Percentiles rank a stretch among this genome's conserved stretches.
Evolutionary conservation across 2,888 invertebrate species (phyloP).

Genomic region (Leptodirus hochenwartii): DNA sequence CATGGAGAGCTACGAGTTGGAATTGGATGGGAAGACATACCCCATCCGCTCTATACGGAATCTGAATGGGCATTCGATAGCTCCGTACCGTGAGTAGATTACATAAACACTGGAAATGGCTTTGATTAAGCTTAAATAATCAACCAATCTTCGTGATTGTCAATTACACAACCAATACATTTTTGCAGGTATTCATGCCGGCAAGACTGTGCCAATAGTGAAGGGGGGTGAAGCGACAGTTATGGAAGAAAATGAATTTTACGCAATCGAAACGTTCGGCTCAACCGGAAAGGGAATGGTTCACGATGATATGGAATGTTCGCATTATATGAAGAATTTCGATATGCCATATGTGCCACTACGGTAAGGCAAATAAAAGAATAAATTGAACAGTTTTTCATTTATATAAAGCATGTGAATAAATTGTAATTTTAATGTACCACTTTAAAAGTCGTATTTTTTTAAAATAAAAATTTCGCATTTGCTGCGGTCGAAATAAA

Average conservation of each 20-base stretch:
- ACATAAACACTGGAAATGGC: conserved; percentile 4
- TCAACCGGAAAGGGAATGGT: conserved; percentile 90
- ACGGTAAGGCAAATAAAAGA: conserved; percentile 32
- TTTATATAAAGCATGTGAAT: conserved; percentile 4
- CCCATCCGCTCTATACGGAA: conserved; percentile 96
- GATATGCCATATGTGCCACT: conserved; percentile 84
- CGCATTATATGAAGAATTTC: conserved; percentile 99
- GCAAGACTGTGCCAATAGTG: conserved; percentile 98
- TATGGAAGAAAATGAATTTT: conserved; percentile 99
- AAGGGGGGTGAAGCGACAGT: conserved; percentile 94
- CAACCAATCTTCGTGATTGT: background rate
- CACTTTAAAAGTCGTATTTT: conserved; percentile 6
- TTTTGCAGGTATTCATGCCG: conserved; percentile 67
- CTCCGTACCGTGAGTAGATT: conserved; percentile 74
- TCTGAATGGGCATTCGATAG: conserved; percentile 98
- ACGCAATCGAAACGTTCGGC: conserved; percentile 98
- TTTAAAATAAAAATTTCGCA: too few species aligned
- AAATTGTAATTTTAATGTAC: conserved; percentile 5
- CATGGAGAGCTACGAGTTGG: conserved; percentile 98
- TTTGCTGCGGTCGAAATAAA: conserved; percentile 1
- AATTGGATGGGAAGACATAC: conserved; percentile 89
- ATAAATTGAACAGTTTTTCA: conserved; percentile 1
- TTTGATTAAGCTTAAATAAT: background rate
- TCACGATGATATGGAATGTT: conserved; percentile 98
- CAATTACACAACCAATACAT: background rate